Conservation (phyloP, 2,113 vertebrate genomes). For the Brienomyrus brachyistius region DNA sequence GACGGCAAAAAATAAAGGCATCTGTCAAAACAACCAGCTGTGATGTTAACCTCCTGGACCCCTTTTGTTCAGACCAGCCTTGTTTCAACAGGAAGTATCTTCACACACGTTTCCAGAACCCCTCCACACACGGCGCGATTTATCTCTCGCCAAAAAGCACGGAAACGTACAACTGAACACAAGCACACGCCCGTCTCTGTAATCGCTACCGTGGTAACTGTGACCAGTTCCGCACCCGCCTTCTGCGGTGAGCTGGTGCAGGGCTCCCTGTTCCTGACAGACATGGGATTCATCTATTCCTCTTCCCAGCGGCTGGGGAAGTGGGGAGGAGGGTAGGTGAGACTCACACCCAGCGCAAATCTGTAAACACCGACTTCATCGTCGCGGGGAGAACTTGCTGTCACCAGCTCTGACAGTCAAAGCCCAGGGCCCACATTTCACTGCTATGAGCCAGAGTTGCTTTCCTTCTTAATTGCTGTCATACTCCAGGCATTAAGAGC, state of each 20-base stretch:
- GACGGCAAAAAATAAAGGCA: conserved; percentile 56
- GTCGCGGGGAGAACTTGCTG: conserved; percentile 60
- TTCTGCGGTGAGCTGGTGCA: background rate
- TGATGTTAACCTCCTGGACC: conserved; percentile 61
- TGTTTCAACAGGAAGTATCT: background rate
- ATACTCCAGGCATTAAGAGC: conserved; percentile 45
- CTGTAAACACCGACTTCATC: conserved; percentile 69
- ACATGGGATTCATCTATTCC: conserved; percentile 52
- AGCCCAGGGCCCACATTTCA: conserved; percentile 52
- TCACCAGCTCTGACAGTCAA: conserved; percentile 57
- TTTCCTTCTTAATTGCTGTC: conserved; percentile 50
- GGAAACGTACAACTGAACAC: conserved; percentile 44
- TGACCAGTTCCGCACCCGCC: background rate
- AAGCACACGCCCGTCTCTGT: background rate
- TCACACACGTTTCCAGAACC: background rate
- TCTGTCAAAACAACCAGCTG: conserved; percentile 69
- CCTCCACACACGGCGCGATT: background rate
- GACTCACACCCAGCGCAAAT: conserved; percentile 57
- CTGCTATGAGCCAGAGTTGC: conserved; percentile 47
- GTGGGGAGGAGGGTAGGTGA: conserved; percentile 38
- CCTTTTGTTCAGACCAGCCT: conserved; percentile 61
- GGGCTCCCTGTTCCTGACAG: conserved; percentile 3
- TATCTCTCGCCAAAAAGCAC: background rate
- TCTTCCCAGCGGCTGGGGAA: conserved; percentile 44
- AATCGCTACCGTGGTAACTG: background rate